Evolutionary conservation across 2,113 vertebrate species (phyloP).

Genomic region (Chascanopsetta lugubris): DNA sequence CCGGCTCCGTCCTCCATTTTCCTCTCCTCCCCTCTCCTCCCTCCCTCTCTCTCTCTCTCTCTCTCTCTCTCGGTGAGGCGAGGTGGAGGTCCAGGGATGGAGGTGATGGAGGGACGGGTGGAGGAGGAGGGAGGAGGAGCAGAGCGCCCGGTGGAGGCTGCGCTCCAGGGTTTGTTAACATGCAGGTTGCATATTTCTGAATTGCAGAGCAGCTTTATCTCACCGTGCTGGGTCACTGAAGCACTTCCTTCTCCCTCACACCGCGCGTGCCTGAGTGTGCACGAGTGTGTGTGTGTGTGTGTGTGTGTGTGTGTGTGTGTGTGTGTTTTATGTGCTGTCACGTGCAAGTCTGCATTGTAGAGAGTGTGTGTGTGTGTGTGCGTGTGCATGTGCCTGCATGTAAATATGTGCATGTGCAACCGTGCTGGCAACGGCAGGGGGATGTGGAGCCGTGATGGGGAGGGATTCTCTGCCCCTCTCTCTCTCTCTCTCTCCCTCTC

Average conservation of each 20-base stretch:
- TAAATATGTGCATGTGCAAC: constrained; percentile 48
- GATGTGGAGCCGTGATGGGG: constrained; percentile 55
- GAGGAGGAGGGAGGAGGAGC: constrained; percentile 14
- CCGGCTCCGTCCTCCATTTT: constrained; percentile 41
- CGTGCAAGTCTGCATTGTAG: constrained; percentile 33
- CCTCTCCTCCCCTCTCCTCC: constrained; percentile 15
- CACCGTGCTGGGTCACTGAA: constrained; percentile 67
- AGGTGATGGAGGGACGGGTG: constrained; percentile 33
- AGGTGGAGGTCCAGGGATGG: constrained; percentile 47
- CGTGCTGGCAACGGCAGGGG: constrained; percentile 42
- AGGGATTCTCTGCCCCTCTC: constrained; percentile 38
- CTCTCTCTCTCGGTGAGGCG: constrained; percentile 26
- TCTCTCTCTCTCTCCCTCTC: constrained; percentile 12
- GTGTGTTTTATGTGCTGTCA: constrained; percentile 4
- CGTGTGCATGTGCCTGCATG: constrained; percentile 24
- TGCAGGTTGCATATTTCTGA: constrained; percentile 80
- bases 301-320: constrained; percentile 8
- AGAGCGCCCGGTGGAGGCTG: constrained; percentile 65
- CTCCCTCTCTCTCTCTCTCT: constrained; percentile 30
- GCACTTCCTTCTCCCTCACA: constrained; percentile 59
- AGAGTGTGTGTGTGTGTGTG: constrained; percentile 1
- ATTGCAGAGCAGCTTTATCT: constrained; percentile 77
- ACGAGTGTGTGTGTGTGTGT: constrained; percentile 5
- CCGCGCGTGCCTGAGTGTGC: constrained; percentile 23
- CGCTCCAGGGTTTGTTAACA: constrained; percentile 78